Evolutionary conservation across 2,888 invertebrate species (phyloP).

Genomic region (Mystacides longicornis): DNA sequence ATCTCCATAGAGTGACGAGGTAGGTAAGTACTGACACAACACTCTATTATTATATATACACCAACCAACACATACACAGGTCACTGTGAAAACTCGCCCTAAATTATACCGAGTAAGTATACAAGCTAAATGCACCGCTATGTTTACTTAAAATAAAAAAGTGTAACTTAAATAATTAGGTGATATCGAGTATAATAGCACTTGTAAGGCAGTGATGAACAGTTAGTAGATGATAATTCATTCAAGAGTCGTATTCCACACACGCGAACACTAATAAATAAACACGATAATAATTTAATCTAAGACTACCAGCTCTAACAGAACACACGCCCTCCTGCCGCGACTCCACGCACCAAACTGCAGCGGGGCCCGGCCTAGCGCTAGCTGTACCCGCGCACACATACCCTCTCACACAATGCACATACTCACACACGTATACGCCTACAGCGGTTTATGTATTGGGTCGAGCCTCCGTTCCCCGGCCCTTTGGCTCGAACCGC

Average conservation of each 20-base stretch:
- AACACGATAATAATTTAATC: too few species aligned
- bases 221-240: constrained; percentile 6
- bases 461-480: not conserved
- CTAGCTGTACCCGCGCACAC: too few species aligned
- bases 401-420: too few species aligned
- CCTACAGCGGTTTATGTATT: not conserved
- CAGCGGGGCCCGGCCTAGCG: constrained; percentile 28
- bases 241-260: too few species aligned
- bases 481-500: not conserved
- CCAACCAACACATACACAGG: not conserved
- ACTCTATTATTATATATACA: too few species aligned
- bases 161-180: constrained; percentile 8
- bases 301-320: too few species aligned
- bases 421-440: constrained; percentile 11
- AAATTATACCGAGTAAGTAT: too few species aligned
- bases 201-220: constrained; percentile 16
- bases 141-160: constrained; percentile 7
- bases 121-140: constrained; percentile 3
- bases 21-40: not conserved
- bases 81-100: constrained; percentile 26
- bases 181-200: constrained; percentile 12
- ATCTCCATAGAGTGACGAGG: constrained; percentile 25
- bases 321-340: constrained; percentile 40
- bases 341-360: constrained; percentile 32
- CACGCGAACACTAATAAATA: too few species aligned